Evolutionary conservation across 2,113 vertebrate species (phyloP).

Genomic region (Melanostigma gelatinosum): DNA sequence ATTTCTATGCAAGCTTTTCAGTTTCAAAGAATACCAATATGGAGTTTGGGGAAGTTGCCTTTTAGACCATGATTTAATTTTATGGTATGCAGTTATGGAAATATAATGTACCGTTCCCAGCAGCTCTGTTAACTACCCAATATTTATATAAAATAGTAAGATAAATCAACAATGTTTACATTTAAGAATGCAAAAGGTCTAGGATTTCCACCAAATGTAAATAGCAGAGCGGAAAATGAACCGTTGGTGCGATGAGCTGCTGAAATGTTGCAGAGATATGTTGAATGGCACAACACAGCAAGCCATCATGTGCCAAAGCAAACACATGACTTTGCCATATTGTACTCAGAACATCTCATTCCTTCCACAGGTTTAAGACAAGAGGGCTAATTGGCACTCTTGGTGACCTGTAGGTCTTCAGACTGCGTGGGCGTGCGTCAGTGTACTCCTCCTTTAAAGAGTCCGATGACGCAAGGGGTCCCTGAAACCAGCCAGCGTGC

Average conservation of each 20-base stretch:
- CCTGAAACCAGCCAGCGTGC: not conserved
- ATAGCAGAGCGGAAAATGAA: slow-evolving; percentile 36
- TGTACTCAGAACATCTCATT: not conserved
- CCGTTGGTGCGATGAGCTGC: slow-evolving; percentile 40
- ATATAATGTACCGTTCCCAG: not conserved
- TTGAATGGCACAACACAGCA: slow-evolving; percentile 25
- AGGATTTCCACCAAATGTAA: slow-evolving; percentile 1
- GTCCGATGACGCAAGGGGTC: slow-evolving; percentile 34
- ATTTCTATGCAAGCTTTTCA: not conserved
- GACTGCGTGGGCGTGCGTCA: not conserved
- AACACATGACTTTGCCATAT: slow-evolving; percentile 18
- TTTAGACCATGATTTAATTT: not conserved
- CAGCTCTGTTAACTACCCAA: not conserved
- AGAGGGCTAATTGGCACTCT: not conserved
- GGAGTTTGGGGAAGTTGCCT: not conserved
- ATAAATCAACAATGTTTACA: not conserved
- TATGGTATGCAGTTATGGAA: not conserved
- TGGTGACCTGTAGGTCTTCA: not conserved
- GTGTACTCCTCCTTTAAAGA: not conserved
- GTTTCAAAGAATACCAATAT: not conserved
- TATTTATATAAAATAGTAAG: not conserved
- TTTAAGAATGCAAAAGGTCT: not conserved
- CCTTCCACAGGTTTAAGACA: not conserved
- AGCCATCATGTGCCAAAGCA: slow-evolving; percentile 19
- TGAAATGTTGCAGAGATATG: slow-evolving; percentile 50